These are phyloP conservation scores for Equus quagga DNA, from an alignment of 2,113 vertebrate genomes.

Conservation along the genomic window DNA sequence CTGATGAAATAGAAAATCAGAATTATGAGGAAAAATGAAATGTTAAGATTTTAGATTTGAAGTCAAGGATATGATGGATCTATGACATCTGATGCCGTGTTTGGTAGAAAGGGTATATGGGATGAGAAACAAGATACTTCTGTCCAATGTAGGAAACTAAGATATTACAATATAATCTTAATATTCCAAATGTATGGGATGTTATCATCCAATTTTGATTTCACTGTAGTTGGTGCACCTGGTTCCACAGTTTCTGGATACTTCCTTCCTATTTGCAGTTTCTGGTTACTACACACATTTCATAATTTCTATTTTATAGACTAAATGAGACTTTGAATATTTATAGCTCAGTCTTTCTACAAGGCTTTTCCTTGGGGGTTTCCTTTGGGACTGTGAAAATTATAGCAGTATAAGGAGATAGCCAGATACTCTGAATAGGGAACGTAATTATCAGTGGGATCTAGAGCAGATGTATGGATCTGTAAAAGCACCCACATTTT, in stretches of 20 bases:
- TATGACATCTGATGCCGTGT: neutral
- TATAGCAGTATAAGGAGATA: slow-evolving; percentile 27
- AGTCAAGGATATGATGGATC: neutral
- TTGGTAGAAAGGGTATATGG: slow-evolving; percentile 14
- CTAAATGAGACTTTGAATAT: neutral
- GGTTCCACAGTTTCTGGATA: neutral
- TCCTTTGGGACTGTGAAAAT: slow-evolving; percentile 31
- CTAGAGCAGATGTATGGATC: neutral
- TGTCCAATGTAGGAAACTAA: slow-evolving; percentile 21
- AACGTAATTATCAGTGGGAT: neutral
- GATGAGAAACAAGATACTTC: neutral
- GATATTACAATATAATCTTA: neutral
- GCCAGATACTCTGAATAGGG: neutral
- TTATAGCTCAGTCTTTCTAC: slow-evolving; percentile 21
- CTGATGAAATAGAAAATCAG: slow-evolving; percentile 51
- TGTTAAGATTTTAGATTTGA: slow-evolving; percentile 52
- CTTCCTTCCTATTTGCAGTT: neutral
- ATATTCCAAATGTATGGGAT: neutral
- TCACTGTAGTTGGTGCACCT: neutral
- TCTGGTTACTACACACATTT: slow-evolving; percentile 6
- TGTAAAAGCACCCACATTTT: neutral
- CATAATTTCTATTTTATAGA: slow-evolving; percentile 5
- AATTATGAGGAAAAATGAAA: slow-evolving; percentile 49
- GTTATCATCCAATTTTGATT: slow-evolving; percentile 31
- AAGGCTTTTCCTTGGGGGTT: neutral